Evolutionary conservation across 2,113 vertebrate species (phyloP), one percentile per base, ranked within the genome.

Genomic region (Synodontis membranacea): DNA sequence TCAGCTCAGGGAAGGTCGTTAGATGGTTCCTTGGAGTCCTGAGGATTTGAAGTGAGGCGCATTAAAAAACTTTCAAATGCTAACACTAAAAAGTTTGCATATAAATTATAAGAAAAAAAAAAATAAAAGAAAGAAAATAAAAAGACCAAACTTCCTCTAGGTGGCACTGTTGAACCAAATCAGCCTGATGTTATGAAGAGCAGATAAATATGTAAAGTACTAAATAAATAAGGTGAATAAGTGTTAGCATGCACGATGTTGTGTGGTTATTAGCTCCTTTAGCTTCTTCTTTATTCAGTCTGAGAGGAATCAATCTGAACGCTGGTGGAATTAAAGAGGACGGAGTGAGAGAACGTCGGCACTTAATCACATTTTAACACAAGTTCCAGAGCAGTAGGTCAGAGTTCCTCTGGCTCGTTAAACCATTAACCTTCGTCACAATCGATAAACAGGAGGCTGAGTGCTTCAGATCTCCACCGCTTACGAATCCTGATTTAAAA

Each of bases 401-500:
- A 87, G 58, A 60, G 84, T 84, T 80, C 76, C 48, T 87, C 76
- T 88, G 80, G 39, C 86, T 64, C 72, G 82, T 83, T 83, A 88
- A 91, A 86, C 72, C 86, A 90, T 91, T 89, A 90, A 88, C 87
- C 86, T 82, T 90, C 80, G 86, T 90, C 91, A 88, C 64, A 82
- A 86, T 87, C 79, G 48, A 86, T 86, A 74, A 86, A 62, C 80
- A 5, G 42, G 48, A 80, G 80, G 79, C 50, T 85, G 82, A 90
- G 48, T 48, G 86, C 58, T 58, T 54, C 72, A 72, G 56, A 84
- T 72, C 34, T 58, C 12, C 28, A 80, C 48, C 7, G 52, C 48
- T 78, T 52, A n/a, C 10, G 31, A 46, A 78, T 78, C 44, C 48
- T 34, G 37, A 50, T 9, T 52, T 19, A 52, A 68, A 39, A 34